phyloP scores from a whole-genome alignment of 2,113 vertebrate species.

The Antigone vipio region DNA sequence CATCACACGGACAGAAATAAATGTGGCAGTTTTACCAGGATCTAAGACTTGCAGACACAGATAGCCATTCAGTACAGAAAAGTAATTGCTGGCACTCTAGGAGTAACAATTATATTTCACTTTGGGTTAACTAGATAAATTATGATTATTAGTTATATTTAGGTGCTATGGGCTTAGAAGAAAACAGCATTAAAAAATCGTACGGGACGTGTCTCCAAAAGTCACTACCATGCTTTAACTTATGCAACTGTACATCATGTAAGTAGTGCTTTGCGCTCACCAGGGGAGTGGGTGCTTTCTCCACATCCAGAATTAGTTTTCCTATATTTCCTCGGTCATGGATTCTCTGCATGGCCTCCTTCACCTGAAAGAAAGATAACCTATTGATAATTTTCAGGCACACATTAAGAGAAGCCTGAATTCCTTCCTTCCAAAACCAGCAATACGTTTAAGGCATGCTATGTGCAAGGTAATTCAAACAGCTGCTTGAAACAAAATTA shows the following conservation, averaged over 20 bases:
- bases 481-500: background rate
- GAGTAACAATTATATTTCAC: background rate
- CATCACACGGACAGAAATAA: background rate
- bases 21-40: background rate
- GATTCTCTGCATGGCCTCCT: constrained; percentile 99
- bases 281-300: constrained; percentile 95
- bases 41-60: background rate
- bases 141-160: background rate
- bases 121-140: background rate
- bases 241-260: background rate
- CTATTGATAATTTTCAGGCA: background rate
- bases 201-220: background rate
- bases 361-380: constrained; percentile 81
- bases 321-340: constrained; percentile 98
- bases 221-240: background rate
- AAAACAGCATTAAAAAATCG: background rate
- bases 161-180: background rate
- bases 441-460: background rate
- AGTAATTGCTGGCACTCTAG: background rate
- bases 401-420: background rate
- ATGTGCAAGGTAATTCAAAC: background rate
- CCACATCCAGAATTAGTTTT: constrained; percentile 96
- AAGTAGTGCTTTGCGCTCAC: constrained; percentile 69
- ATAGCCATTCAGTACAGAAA: background rate
- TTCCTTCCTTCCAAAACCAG: background rate